These are phyloP conservation scores for Marronus borbonicus DNA, from an alignment of 2,888 invertebrate genomes.

Conservation along the genomic window DNA sequence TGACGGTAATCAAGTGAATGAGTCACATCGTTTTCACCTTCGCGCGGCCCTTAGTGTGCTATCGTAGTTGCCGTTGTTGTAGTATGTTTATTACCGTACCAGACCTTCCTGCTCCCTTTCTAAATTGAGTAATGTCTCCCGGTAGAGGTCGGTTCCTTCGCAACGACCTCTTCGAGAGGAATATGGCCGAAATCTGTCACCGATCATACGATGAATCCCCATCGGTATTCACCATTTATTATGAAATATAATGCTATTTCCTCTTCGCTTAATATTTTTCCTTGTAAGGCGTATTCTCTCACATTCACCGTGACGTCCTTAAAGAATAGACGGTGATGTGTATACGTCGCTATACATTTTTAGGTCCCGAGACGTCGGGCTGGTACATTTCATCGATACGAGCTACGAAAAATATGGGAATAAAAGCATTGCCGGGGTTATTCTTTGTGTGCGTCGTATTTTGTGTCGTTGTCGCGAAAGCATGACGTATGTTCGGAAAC, in stretches of 20 bases:
- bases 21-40: slow-evolving; percentile 45
- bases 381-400: slow-evolving; percentile 15
- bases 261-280: slow-evolving; percentile 12
- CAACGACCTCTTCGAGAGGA: slow-evolving; percentile 5
- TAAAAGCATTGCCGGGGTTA: slow-evolving; percentile 27
- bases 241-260: slow-evolving; percentile 40
- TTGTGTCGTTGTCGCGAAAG: slow-evolving; percentile 33
- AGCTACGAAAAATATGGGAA: slow-evolving; percentile 16
- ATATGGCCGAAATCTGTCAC: slow-evolving; percentile 39
- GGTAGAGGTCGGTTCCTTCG: background rate
- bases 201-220: slow-evolving; percentile 12
- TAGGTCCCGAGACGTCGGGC: background rate
- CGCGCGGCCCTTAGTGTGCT: background rate
- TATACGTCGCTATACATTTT: background rate
- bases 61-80: background rate
- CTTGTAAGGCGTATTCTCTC: background rate
- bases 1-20: slow-evolving; percentile 45
- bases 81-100: slow-evolving; percentile 26
- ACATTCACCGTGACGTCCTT: background rate
- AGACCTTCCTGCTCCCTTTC: slow-evolving; percentile 7
- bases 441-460: slow-evolving; percentile 32
- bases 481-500: slow-evolving; percentile 40
- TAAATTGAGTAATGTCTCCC: slow-evolving; percentile 43
- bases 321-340: background rate
- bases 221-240: slow-evolving; percentile 34